Evolutionary conservation across 2,113 vertebrate genomes (phyloP).

Genomic region (Nothobranchius kuhntae): DNA sequence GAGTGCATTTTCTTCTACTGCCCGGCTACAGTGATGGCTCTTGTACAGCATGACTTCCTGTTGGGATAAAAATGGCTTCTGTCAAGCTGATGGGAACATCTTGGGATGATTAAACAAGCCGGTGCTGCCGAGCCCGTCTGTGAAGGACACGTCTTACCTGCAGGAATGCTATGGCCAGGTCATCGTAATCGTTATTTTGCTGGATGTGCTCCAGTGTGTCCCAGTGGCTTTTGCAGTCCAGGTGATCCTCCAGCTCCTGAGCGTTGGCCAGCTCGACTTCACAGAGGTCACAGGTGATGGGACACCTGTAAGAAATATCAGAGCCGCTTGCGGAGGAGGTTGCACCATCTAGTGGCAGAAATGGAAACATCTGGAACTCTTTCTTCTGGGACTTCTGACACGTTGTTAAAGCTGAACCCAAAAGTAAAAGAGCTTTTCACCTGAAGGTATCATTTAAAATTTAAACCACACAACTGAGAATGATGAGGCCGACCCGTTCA

Average conservation of each 20-base stretch:
- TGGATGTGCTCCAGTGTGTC: slow-evolving; percentile 70
- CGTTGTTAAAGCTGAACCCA: too few relatives aligned
- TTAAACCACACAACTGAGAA: too few relatives aligned
- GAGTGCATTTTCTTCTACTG: slow-evolving; percentile 47
- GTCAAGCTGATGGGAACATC: not conserved
- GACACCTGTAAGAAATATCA: slow-evolving; percentile 29
- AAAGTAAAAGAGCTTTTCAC: too few relatives aligned
- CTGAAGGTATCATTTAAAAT: too few relatives aligned
- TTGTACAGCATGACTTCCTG: slow-evolving; percentile 68
- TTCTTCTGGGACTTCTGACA: too few relatives aligned
- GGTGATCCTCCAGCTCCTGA: slow-evolving; percentile 64
- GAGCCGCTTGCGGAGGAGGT: not conserved
- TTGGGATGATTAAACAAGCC: not conserved
- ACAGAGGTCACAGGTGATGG: slow-evolving; percentile 69
- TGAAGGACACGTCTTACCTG: slow-evolving; percentile 50
- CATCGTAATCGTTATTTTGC: slow-evolving; percentile 62
- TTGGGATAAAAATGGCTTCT: not conserved
- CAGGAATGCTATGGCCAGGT: slow-evolving; percentile 64
- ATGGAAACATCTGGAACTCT: too few relatives aligned
- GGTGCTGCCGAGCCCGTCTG: not conserved
- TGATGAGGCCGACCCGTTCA: too few relatives aligned
- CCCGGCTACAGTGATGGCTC: slow-evolving; percentile 43
- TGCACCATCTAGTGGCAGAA: not conserved
- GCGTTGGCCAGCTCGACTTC: slow-evolving; percentile 48
- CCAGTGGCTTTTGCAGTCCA: slow-evolving; percentile 69